A percentile compares a stretch with the other conserved stretches of the same genome.
Evolutionary conservation across 2,113 vertebrate genomes (phyloP).

Genomic region (Hydropotes inermis): DNA sequence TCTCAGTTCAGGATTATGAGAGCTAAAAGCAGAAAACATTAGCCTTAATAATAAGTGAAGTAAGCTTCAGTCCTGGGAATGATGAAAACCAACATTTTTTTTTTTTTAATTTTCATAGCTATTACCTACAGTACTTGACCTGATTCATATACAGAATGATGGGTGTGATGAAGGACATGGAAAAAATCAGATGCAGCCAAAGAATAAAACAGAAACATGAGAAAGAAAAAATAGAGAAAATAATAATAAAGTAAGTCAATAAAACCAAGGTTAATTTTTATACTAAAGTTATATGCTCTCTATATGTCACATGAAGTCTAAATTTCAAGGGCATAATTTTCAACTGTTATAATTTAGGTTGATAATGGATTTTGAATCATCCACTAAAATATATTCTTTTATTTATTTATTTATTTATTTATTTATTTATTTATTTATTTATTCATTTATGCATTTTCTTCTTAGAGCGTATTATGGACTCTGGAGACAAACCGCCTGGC

Average conservation of each 20-base stretch:
- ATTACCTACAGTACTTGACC: neutral
- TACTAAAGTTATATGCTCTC: neutral
- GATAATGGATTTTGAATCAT: neutral
- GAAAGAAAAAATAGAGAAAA: neutral
- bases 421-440: neutral
- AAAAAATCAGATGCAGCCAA: neutral
- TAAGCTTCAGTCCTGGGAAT: neutral
- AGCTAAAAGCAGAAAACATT: conserved; percentile 13
- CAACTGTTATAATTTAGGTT: neutral
- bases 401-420: neutral
- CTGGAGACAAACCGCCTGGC: neutral
- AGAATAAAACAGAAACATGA: neutral
- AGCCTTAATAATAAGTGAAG: neutral
- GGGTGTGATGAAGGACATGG: neutral
- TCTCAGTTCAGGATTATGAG: conserved; percentile 37
- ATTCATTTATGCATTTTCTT: neutral
- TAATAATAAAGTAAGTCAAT: neutral
- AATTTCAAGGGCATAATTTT: neutral
- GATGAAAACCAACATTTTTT: neutral
- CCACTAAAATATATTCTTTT: neutral
- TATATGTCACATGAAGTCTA: conserved; percentile 4
- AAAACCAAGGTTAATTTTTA: neutral
- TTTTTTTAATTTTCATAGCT: neutral
- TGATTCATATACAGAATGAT: neutral
- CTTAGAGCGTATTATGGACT: neutral